Evolutionary conservation across 2,797 vertebrate species (phyloP).

Genomic region (Ctenopoma kingsleyae): DNA sequence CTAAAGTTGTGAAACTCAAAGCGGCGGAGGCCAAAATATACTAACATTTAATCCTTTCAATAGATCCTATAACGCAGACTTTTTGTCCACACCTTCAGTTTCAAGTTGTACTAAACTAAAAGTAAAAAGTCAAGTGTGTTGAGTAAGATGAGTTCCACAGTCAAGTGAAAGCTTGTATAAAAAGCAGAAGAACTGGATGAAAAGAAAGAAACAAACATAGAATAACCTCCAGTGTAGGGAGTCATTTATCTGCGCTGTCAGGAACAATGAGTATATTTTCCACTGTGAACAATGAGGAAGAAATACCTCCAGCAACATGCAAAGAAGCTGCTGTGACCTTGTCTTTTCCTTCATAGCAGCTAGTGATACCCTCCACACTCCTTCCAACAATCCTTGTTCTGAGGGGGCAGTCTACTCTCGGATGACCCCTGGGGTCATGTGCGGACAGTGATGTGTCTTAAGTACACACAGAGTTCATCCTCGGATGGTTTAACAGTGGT

Average conservation of each 20-base stretch:
- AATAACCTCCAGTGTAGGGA: background rate
- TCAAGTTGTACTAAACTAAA: too few species aligned
- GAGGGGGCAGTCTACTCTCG: constrained; percentile 26
- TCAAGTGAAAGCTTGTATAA: too few species aligned
- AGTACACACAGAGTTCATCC: constrained; percentile 11
- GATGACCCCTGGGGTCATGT: constrained; percentile 27
- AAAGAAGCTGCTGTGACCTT: constrained; percentile 15
- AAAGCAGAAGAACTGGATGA: too few species aligned
- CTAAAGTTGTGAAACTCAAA: background rate
- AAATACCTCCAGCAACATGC: background rate
- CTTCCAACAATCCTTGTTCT: constrained; percentile 12
- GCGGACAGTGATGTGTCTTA: constrained; percentile 9
- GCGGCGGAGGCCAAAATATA: background rate
- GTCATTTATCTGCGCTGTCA: background rate
- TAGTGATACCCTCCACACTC: constrained; percentile 14
- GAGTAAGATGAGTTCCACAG: background rate
- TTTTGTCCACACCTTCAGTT: too few species aligned
- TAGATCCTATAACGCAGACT: too few species aligned
- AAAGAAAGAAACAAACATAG: background rate
- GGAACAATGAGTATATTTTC: background rate
- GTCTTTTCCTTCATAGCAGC: constrained; percentile 11
- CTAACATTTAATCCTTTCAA: background rate
- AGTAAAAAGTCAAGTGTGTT: too few species aligned
- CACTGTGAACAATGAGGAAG: background rate
- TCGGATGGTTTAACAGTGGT: background rate